Conservation (phyloP, 2,888 invertebrate species). For the Thecocarcelia acutangulata region DNA sequence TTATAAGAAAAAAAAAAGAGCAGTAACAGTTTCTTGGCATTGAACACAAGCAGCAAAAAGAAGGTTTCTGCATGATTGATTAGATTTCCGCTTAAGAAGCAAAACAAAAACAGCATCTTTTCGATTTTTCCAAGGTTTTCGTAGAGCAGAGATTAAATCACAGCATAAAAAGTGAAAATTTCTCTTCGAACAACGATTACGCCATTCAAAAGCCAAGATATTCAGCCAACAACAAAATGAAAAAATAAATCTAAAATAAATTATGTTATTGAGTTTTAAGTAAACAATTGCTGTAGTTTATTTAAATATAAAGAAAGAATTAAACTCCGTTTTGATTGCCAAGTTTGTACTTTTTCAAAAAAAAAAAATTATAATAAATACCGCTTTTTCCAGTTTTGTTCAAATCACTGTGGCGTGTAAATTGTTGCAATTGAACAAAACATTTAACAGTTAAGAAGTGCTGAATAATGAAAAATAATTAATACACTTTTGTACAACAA, state of each 20-base stretch:
- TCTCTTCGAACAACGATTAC: background rate
- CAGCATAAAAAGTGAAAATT: conserved; percentile 48
- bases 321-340: background rate
- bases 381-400: conserved; percentile 17
- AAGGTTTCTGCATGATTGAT: conserved; percentile 60
- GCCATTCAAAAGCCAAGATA: background rate
- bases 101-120: conserved; percentile 19
- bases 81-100: conserved; percentile 42
- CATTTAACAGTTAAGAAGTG: conserved; percentile 45
- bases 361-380: conserved; percentile 3
- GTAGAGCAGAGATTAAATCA: background rate
- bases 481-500: background rate
- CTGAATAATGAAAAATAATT: conserved; percentile 31
- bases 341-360: background rate
- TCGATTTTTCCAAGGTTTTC: background rate
- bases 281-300: conserved; percentile 1
- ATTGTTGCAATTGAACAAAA: conserved; percentile 48
- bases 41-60: background rate
- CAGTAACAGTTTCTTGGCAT: background rate
- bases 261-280: conserved; percentile 13
- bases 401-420: conserved; percentile 35
- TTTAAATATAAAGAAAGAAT: background rate
- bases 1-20: background rate
- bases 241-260: conserved; percentile 1
- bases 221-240: background rate